Conservation (phyloP, 1,140 invertebrate genomes). For the Heliconius eleuchia region DNA sequence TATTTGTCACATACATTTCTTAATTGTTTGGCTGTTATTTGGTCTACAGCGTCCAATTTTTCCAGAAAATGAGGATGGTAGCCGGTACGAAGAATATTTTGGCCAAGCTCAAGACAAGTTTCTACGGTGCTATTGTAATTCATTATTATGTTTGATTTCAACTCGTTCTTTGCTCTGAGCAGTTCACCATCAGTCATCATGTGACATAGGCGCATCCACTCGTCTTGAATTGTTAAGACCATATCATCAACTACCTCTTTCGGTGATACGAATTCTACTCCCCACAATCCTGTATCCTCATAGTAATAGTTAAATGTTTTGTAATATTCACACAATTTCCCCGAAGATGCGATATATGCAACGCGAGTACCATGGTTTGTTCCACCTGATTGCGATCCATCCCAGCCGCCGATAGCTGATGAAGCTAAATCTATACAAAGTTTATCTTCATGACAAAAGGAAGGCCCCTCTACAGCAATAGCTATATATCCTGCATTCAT, state of each 20-base stretch:
- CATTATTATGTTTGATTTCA: constrained; percentile 81
- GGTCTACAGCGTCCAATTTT: constrained; percentile 86
- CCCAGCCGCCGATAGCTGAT: constrained; percentile 58
- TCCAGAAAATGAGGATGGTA: constrained; percentile 86
- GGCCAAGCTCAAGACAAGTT: constrained; percentile 90
- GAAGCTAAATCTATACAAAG: constrained; percentile 53
- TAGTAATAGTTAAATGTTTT: constrained; percentile 72
- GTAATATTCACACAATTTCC: constrained; percentile 60
- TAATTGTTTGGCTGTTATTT: constrained; percentile 83
- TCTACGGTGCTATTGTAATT: constrained; percentile 88
- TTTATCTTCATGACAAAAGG: constrained; percentile 45
- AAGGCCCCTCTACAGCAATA: constrained; percentile 86
- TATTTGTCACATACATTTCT: constrained; percentile 84
- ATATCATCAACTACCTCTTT: constrained; percentile 63
- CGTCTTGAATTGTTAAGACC: constrained; percentile 53
- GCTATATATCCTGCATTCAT: constrained; percentile 87
- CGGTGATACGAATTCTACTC: constrained; percentile 64
- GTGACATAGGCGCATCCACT: constrained; percentile 70
- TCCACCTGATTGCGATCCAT: constrained; percentile 58
- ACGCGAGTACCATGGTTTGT: constrained; percentile 52
- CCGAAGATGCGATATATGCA: constrained; percentile 54
- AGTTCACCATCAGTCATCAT: constrained; percentile 66
- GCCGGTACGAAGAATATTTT: constrained; percentile 89
- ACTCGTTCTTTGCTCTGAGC: constrained; percentile 61
- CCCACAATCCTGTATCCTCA: constrained; percentile 73